These are phyloP conservation scores for Eilema griseolum DNA, from an alignment of 2,888 invertebrate species.

Conservation along the genomic window DNA sequence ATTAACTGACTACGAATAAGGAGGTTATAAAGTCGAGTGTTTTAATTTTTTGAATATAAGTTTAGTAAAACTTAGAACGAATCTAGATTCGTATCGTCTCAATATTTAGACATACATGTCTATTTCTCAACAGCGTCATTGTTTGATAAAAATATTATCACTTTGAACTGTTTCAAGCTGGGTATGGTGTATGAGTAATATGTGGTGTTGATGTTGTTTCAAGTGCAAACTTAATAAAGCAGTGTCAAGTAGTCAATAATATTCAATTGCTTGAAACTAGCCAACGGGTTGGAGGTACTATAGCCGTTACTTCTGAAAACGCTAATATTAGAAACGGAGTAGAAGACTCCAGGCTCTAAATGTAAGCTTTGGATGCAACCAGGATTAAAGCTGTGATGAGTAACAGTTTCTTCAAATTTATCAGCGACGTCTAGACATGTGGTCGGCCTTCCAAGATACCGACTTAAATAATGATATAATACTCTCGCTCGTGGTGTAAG, in stretches of 20 bases:
- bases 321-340: too few relatives aligned
- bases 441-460: not conserved
- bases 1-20: too few relatives aligned
- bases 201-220: not conserved
- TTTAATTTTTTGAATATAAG: not conserved
- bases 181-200: too few relatives aligned
- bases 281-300: not conserved
- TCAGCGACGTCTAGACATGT: not conserved
- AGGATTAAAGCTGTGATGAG: not conserved
- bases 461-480: conserved; percentile 33
- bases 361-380: too few relatives aligned
- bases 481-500: conserved; percentile 32
- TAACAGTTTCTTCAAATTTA: not conserved
- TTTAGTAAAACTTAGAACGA: not conserved
- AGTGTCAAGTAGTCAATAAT: not conserved
- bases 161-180: not conserved
- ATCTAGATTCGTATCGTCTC: not conserved
- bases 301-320: too few relatives aligned
- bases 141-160: not conserved
- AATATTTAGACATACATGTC: not conserved
- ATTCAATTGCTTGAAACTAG: not conserved
- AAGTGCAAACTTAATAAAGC: not conserved
- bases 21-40: not conserved
- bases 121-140: not conserved
- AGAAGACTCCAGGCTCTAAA: too few relatives aligned